Evolutionary conservation across 2,113 vertebrate species (phyloP).

Genomic region (Tetrax tetrax): DNA sequence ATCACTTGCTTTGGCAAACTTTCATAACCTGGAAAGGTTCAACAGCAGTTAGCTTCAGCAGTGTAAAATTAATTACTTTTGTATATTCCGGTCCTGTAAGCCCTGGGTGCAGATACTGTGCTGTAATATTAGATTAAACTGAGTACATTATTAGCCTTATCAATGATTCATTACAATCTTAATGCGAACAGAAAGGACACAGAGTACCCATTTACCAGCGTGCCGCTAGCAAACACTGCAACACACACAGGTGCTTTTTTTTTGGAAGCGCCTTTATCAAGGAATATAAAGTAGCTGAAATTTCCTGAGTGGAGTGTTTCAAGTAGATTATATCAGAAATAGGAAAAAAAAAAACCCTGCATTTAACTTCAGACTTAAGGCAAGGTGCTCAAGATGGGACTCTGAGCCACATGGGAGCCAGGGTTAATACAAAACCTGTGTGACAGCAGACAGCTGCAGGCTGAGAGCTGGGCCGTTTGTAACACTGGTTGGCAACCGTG

Average conservation of each 20-base stretch:
- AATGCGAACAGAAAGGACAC: slow-evolving; percentile 41
- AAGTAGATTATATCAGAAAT: neutral
- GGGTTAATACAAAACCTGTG: neutral
- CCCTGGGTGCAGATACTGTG: slow-evolving; percentile 25
- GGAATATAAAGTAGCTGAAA: neutral
- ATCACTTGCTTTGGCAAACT: neutral
- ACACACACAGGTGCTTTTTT: neutral
- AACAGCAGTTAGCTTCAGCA: slow-evolving; percentile 8
- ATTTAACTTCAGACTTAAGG: neutral
- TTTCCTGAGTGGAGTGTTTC: neutral
- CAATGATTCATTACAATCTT: slow-evolving; percentile 57
- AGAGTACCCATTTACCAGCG: slow-evolving; percentile 33
- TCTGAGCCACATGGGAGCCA: neutral
- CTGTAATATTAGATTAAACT: slow-evolving; percentile 60
- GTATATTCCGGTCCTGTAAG: slow-evolving; percentile 47
- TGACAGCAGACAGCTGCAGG: neutral
- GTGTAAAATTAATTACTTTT: slow-evolving; percentile 55
- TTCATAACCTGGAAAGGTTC: slow-evolving; percentile 18
- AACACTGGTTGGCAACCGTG: neutral
- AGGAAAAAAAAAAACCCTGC: neutral
- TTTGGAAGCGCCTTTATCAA: neutral
- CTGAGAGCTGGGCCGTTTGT: neutral
- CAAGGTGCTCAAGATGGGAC: neutral
- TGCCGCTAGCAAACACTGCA: slow-evolving; percentile 37
- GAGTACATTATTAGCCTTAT: slow-evolving; percentile 61